Evolutionary conservation across 2,888 invertebrate species (phyloP), one percentile per base, ranked within the genome.

Genomic region (Bombylius major): DNA sequence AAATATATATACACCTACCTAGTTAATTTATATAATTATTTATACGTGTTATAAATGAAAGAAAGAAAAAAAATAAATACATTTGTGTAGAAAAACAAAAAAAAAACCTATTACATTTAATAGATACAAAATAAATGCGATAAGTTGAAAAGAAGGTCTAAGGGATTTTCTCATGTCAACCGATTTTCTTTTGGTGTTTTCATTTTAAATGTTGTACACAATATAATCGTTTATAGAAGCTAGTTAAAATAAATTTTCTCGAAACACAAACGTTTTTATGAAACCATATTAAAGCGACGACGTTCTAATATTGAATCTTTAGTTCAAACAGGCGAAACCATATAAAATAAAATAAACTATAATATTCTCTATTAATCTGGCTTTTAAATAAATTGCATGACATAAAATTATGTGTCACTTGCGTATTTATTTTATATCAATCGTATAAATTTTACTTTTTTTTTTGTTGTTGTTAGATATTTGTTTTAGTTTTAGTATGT

Each of bases 311-410:
- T 51, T 45, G 44, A 39, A 44, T 55, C 47, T 42, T 47, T 50
- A 31, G 51, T 55, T 55, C 55, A 55, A 51, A 47, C 55, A 55
- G 55, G 47, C 46, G 55, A 55, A 55, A 42, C 55, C 55, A 50
- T 47, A 33, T 31, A 42, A 47, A 47, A 47, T 23, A 23, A 23
- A 23, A 23, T 23, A 23, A 23, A 23, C 23, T 23, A 23, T 23
- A 47, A 39, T 45, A 52, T 51, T 44, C 33, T 55, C 50, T 63
- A 60, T 56, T 61, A 62, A 64, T 62, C 61, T 60, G 23, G 60
- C 58, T 62, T 62, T 64, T 60, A 59, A 63, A 62, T 64, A 64
- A 64, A 64, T 64, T 64, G 63, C 63, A 63, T 62, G 63, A 63
- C 63, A 64, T 61, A 55, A 60, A 64, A 64, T 62, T 63, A 62